Evolutionary conservation across 2,797 vertebrate species (phyloP).

Genomic region (Cuculus canorus): DNA sequence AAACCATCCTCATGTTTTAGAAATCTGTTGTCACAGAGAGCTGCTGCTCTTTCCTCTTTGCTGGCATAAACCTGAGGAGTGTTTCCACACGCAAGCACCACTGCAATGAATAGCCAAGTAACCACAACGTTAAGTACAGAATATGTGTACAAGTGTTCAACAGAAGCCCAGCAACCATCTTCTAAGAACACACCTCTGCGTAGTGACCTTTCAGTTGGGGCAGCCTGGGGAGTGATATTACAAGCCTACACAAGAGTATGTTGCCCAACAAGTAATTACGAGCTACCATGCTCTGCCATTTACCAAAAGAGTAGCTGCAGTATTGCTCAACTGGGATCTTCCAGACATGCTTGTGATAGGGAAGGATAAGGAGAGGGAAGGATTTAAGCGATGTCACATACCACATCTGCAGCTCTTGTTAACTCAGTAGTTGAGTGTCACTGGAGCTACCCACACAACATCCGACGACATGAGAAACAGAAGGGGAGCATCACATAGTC

Average conservation of each 20-base stretch:
- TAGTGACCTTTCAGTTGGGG: accelerated
- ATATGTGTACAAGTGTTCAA: not conserved
- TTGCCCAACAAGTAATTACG: not conserved
- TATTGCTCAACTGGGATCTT: not conserved
- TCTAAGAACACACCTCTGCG: not conserved
- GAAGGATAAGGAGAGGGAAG: not conserved
- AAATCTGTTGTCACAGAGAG: not conserved
- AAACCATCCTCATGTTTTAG: not conserved
- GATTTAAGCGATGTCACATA: not conserved
- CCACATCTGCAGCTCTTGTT: not conserved
- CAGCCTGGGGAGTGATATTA: not conserved
- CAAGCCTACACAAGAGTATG: accelerated
- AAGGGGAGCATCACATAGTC: not conserved
- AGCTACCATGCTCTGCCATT: not conserved
- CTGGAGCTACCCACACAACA: not conserved
- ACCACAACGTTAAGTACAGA: not conserved
- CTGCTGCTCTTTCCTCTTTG: not conserved
- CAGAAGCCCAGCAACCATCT: not conserved
- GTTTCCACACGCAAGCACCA: not conserved
- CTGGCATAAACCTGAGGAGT: not conserved
- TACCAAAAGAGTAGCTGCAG: not conserved
- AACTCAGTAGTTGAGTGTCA: not conserved
- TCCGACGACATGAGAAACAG: not conserved
- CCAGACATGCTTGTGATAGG: not conserved
- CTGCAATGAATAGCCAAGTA: not conserved